Evolutionary conservation across 2,888 invertebrate species (phyloP).

Genomic region (Harpalus rufipes): DNA sequence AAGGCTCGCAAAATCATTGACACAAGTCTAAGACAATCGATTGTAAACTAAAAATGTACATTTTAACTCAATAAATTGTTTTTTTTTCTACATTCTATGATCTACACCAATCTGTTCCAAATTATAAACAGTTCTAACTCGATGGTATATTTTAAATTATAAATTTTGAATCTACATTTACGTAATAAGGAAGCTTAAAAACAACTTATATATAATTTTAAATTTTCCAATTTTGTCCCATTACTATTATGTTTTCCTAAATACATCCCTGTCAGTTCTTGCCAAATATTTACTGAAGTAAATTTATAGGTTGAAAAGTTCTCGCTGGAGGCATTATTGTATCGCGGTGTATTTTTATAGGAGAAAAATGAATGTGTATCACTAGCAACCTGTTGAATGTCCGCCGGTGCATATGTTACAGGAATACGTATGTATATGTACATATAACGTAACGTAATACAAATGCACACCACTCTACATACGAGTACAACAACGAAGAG

Average conservation of each 20-base stretch:
- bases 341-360: slow-evolving; percentile 59
- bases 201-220: too few relatives aligned
- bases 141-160: too few relatives aligned
- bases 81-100: too few relatives aligned
- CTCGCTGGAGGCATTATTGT: slow-evolving; percentile 39
- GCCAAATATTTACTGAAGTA: slow-evolving; percentile 20
- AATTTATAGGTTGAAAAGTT: slow-evolving; percentile 21
- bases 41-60: too few relatives aligned
- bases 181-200: too few relatives aligned
- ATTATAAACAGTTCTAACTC: too few relatives aligned
- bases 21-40: too few relatives aligned
- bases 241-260: not conserved
- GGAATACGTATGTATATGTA: slow-evolving; percentile 30
- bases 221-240: too few relatives aligned
- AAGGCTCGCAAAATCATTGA: too few relatives aligned
- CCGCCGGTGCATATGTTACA: slow-evolving; percentile 58
- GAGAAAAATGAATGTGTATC: slow-evolving; percentile 64
- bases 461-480: not conserved
- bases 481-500: not conserved
- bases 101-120: too few relatives aligned
- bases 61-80: too few relatives aligned
- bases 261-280: slow-evolving; percentile 1
- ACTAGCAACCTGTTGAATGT: slow-evolving; percentile 62
- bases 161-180: too few relatives aligned
- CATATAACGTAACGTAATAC: slow-evolving; percentile 28